Evolutionary conservation across 2,113 vertebrate genomes (phyloP).

Genomic region (Actinemys pallida): DNA sequence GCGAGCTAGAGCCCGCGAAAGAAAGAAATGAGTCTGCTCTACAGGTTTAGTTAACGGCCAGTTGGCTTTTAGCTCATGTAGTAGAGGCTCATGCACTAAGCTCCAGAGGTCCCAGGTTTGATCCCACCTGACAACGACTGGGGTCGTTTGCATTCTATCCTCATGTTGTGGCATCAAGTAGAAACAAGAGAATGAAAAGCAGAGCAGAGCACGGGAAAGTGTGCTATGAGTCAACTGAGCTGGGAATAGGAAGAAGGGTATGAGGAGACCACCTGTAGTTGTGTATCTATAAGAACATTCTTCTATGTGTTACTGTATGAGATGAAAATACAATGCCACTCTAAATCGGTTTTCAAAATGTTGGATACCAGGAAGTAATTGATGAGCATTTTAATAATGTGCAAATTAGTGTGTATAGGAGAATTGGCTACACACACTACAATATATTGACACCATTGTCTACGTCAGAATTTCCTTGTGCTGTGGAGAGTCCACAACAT

Average conservation of each 20-base stretch:
- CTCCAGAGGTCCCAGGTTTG: too few relatives aligned
- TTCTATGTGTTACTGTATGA: neutral
- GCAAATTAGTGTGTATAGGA: neutral
- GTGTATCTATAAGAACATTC: neutral
- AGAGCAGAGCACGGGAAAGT: neutral
- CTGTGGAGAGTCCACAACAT: neutral
- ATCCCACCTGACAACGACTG: too few relatives aligned
- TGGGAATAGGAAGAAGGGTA: neutral
- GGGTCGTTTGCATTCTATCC: neutral
- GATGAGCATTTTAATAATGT: neutral
- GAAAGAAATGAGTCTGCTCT: too few relatives aligned
- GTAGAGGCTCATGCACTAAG: too few relatives aligned
- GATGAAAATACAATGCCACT: neutral
- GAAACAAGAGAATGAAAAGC: neutral
- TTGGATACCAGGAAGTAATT: neutral
- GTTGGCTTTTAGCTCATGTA: too few relatives aligned
- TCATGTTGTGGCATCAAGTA: neutral
- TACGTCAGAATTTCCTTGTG: neutral
- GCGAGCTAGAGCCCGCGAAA: rapidly evolving
- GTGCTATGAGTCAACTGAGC: neutral
- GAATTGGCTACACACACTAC: neutral
- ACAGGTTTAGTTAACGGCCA: too few relatives aligned
- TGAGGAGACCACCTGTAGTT: neutral
- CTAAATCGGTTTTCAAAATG: neutral
- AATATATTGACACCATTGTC: neutral